Evolutionary conservation across 2,888 invertebrate species (phyloP).

Genomic region (Drosophila prolongata): DNA sequence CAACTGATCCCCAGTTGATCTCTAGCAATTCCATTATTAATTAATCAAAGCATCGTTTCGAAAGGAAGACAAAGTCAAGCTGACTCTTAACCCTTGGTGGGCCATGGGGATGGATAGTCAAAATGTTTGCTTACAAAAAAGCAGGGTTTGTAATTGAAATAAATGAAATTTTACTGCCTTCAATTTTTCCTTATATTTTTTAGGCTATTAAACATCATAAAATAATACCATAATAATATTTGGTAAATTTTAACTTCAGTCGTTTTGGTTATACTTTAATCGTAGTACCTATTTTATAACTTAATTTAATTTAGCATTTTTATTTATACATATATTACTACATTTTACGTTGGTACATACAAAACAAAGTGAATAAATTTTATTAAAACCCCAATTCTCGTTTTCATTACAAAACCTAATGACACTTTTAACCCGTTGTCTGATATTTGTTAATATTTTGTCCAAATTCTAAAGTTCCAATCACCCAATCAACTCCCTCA

Average conservation of each 20-base stretch:
- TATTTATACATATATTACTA: too few relatives aligned
- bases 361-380: too few relatives aligned
- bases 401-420: not conserved
- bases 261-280: too few relatives aligned
- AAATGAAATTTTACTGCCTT: not conserved
- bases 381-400: too few relatives aligned
- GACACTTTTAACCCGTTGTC: too few relatives aligned
- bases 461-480: not conserved
- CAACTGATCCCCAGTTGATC: conserved; percentile 25
- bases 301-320: too few relatives aligned
- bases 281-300: too few relatives aligned
- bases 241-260: too few relatives aligned
- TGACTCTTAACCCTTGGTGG: conserved; percentile 12
- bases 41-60: conserved; percentile 67
- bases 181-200: too few relatives aligned
- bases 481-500: conserved; percentile 8
- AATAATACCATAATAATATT: too few relatives aligned
- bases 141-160: not conserved
- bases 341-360: too few relatives aligned
- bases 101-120: not conserved
- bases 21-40: conserved; percentile 50
- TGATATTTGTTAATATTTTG: not conserved
- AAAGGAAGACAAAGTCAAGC: conserved; percentile 3
- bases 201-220: too few relatives aligned
- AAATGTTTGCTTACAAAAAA: not conserved